Conservation (phyloP, 2,888 invertebrate genomes). For the Andrena hattorfiana region DNA sequence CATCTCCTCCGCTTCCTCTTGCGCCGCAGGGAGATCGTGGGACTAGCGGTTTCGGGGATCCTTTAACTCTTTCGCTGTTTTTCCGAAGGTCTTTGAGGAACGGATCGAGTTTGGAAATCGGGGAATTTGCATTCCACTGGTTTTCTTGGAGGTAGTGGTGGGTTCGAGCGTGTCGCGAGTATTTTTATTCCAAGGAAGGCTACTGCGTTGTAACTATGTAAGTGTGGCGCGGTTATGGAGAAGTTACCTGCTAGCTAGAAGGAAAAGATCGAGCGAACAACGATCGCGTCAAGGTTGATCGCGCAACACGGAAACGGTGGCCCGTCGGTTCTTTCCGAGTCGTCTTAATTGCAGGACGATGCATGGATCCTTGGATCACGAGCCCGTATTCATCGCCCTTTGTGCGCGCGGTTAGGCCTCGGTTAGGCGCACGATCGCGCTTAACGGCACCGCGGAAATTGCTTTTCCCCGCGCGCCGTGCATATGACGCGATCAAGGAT, state of each 20-base stretch:
- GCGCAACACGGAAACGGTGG: constrained; percentile 32
- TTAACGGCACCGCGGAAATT: constrained; percentile 66
- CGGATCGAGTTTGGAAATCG: no score
- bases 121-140: background rate
- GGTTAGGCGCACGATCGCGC: constrained; percentile 34
- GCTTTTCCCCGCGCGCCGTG: constrained; percentile 44
- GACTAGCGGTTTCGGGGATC: constrained; percentile 4
- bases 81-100: background rate
- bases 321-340: constrained; percentile 20
- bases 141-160: background rate
- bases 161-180: no score
- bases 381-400: constrained; percentile 33
- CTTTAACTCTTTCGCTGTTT: background rate
- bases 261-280: background rate
- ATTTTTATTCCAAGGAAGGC: no score
- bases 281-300: constrained; percentile 2
- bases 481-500: constrained; percentile 52
- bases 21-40: constrained; percentile 16
- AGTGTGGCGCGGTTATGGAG: no score
- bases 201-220: no score
- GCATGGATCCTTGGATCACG: constrained; percentile 38
- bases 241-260: background rate
- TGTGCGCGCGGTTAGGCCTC: constrained; percentile 9
- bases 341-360: constrained; percentile 49
- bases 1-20: constrained; percentile 7